Evolutionary conservation across 2,797 vertebrate species (phyloP).

Genomic region (Micromesistius poutassou): DNA sequence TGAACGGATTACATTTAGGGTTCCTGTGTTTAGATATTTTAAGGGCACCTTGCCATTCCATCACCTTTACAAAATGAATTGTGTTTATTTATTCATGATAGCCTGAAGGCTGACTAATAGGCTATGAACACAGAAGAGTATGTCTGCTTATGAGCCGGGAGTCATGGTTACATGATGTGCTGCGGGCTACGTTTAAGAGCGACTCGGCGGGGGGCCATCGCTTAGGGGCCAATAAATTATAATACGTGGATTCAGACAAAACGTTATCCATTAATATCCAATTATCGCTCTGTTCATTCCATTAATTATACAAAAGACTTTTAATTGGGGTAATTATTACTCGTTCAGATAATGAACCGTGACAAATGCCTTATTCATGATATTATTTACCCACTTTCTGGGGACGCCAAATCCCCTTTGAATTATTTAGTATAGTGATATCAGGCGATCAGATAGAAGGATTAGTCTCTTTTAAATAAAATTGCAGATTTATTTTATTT

Average conservation of each 20-base stretch:
- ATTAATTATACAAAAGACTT: constrained; percentile 96
- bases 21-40: neutral
- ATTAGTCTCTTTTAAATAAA: constrained; percentile 42
- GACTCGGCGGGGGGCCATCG: constrained; percentile 27
- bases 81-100: neutral
- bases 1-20: too few relatives aligned
- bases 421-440: constrained; percentile 61
- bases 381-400: constrained; percentile 75
- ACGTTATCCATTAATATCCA: constrained; percentile 98
- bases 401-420: constrained; percentile 72
- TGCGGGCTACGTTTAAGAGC: constrained; percentile 11
- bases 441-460: constrained; percentile 38
- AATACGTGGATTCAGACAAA: constrained; percentile 69
- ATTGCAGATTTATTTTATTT: constrained; percentile 9
- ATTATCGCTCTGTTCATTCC: constrained; percentile 86
- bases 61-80: neutral
- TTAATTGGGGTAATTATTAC: constrained; percentile 98
- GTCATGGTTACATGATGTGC: neutral
- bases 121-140: neutral
- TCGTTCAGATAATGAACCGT: constrained; percentile 86
- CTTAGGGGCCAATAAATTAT: constrained; percentile 51
- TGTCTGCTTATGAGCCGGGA: neutral
- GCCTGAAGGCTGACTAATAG: neutral
- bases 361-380: constrained; percentile 82
- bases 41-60: neutral